Base-by-base conservation (phyloP, 2,888 invertebrate species). In the Mesorhabditis spiculigera region DNA sequence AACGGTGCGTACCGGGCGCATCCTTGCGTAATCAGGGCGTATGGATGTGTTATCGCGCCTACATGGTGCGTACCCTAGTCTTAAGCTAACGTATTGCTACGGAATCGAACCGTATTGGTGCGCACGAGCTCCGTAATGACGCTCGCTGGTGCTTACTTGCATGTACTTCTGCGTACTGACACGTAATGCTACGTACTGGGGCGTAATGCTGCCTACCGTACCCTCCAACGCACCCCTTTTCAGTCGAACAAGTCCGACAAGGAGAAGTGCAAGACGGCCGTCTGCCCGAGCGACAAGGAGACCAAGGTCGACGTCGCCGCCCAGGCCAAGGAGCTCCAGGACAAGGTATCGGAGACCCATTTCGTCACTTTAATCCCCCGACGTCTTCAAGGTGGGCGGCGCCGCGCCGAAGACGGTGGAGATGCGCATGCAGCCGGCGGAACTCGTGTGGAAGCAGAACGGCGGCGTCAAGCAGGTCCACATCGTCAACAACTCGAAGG, bases 241-340 rank as follows among this genome's bases (percentile, higher is more conserved):
- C 28, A 28, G 28, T 28, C 28, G 28, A 28, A 28, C 43, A 66
- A 43, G 43, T 8, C 43, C n/a, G 45, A 4, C 4, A 43, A 43
- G 13, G 68, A 74, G 0, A 45, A 70, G 42, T 72, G 73, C 41
- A 72, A 73, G 44, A 70, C 68, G 42, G 73, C 71, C 44, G 69
- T 78, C 41, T 45, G 13, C 68, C 70, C 0, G 76, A 78, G 4
- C 68, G 76, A 45, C 78, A 78, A 67, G 72, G 68, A 43, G 68
- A 65, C 8, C 76, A 76, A 66, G 63, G 78, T 13, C 58, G 10
- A 4, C 58, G 58, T 42, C 13, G 43, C 13, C 61, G 6, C 65
- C 58, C 5, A 16, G 10, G 10, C 43, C 16, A 44, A 68, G 43
- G 45, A 63, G 13, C 43, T 42, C 44, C 13, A 28, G 45, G 41